Percentiles rank a stretch among this genome's conserved stretches.
phyloP scores from a whole-genome alignment of 2,888 invertebrate species.

The Lysandra coridon region DNA sequence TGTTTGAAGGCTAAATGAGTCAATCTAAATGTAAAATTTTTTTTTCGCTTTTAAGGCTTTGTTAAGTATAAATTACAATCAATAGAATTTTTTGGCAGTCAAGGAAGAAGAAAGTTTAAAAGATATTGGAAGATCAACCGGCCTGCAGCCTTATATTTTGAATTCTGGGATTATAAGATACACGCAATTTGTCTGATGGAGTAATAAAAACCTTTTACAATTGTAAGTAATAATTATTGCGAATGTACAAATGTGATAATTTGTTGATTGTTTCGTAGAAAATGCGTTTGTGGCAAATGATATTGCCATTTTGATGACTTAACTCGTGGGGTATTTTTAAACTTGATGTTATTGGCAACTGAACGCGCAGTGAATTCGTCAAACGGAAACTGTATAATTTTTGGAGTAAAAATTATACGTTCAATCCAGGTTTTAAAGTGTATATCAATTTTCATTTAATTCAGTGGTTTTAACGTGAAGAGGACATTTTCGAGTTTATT shows the following conservation, averaged over 20 bases:
- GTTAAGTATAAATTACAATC: no score
- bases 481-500: no score
- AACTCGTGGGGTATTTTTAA: neutral
- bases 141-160: neutral
- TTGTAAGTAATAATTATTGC: neutral
- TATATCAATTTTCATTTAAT: neutral
- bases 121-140: neutral
- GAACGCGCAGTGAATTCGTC: no score
- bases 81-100: no score
- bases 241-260: slow-evolving; percentile 3
- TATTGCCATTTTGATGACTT: neutral
- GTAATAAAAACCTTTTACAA: neutral
- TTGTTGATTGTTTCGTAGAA: neutral
- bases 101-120: neutral
- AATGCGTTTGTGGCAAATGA: neutral
- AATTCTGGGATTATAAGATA: neutral
- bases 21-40: no score
- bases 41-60: no score
- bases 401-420: neutral
- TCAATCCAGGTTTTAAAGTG: neutral
- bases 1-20: neutral
- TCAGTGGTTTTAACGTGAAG: neutral
- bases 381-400: no score
- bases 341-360: neutral
- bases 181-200: slow-evolving; percentile 2